phyloP scores from a whole-genome alignment of 2,797 vertebrate genomes.

The Spinus olivaceus region DNA sequence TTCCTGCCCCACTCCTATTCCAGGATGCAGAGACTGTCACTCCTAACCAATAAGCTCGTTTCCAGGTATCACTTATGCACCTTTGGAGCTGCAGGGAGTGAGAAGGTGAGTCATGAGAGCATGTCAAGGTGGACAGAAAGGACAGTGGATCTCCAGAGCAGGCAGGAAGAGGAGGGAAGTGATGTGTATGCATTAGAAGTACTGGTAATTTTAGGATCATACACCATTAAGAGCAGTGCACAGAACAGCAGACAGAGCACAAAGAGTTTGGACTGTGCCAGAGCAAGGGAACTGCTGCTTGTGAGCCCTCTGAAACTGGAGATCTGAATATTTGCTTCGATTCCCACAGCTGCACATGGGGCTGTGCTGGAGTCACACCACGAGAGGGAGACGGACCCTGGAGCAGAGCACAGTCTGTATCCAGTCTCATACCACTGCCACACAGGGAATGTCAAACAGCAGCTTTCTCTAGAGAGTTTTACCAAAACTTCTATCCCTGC shows the following conservation, averaged over 20 bases:
- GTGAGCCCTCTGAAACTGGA: not conserved
- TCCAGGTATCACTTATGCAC: not conserved
- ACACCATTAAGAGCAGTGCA: not conserved
- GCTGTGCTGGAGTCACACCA: not conserved
- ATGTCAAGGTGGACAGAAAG: not conserved
- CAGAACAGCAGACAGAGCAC: not conserved
- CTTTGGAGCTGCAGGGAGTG: not conserved
- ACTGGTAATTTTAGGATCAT: rapidly evolving
- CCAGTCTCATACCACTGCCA: not conserved
- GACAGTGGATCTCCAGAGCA: not conserved
- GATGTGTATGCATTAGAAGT: not conserved
- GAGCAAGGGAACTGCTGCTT: not conserved
- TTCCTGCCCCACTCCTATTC: not conserved
- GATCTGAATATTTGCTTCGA: rapidly evolving
- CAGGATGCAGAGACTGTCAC: not conserved
- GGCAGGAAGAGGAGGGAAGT: not conserved
- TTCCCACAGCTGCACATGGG: rapidly evolving
- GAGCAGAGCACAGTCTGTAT: not conserved
- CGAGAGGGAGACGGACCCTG: not conserved
- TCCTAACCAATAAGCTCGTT: not conserved
- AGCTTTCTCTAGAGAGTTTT: not conserved
- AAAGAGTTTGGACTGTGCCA: not conserved
- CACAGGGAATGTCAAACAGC: not conserved
- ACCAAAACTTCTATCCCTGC: not conserved
- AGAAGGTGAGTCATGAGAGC: not conserved